phyloP scores from a whole-genome alignment of 2,113 vertebrate genomes.

The Lophius piscatorius region DNA sequence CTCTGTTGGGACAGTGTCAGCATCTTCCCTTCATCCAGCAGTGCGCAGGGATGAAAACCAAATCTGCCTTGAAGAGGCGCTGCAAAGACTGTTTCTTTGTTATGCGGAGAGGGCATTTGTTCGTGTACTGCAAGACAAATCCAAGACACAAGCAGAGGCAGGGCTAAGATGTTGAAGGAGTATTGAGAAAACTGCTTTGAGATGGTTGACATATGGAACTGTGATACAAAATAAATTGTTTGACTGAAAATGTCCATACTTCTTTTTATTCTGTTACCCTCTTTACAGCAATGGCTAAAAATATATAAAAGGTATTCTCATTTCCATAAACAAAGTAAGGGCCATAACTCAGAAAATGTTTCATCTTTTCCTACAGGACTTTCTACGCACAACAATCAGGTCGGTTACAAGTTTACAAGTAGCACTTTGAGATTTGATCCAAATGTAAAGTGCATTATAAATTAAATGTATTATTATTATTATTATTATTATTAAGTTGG shows the following conservation, averaged over 20 bases:
- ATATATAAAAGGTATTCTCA: too few species aligned
- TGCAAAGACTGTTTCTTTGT: slow-evolving; percentile 91
- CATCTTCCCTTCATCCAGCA: slow-evolving; percentile 52
- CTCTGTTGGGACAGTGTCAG: slow-evolving; percentile 53
- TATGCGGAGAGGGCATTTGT: slow-evolving; percentile 82
- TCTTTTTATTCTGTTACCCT: not conserved
- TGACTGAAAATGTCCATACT: not conserved
- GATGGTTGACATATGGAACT: not conserved
- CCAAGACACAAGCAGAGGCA: slow-evolving; percentile 90
- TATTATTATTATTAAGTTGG: too few species aligned
- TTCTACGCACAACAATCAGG: too few species aligned
- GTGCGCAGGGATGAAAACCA: slow-evolving; percentile 86
- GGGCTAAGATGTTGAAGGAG: slow-evolving; percentile 61
- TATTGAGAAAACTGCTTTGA: not conserved
- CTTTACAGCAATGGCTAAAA: not conserved
- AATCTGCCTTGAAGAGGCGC: slow-evolving; percentile 80
- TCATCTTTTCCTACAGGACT: too few species aligned
- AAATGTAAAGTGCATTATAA: too few species aligned
- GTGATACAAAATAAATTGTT: slow-evolving; percentile 58
- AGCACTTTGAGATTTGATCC: too few species aligned
- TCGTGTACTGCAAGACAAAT: slow-evolving; percentile 85
- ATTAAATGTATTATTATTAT: too few species aligned
- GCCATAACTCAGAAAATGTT: too few species aligned
- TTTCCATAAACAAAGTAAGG: too few species aligned
- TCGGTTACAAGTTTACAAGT: too few species aligned